Evolutionary conservation across 2,797 vertebrate genomes (phyloP).

Genomic region (Falco columbarius): DNA sequence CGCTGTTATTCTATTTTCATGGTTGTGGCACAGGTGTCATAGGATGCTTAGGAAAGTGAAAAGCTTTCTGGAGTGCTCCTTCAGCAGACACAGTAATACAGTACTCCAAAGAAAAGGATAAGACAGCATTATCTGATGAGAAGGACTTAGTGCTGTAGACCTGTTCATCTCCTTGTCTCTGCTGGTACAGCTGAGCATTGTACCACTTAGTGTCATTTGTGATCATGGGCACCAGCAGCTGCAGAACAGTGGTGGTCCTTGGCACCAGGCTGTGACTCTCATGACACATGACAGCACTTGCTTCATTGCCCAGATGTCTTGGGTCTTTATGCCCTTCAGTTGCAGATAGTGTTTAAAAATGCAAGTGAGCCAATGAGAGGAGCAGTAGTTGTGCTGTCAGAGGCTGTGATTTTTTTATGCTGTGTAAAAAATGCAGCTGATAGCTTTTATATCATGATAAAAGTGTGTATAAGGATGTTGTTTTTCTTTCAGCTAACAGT

Average conservation of each 20-base stretch:
- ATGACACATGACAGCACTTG: constrained; percentile 11
- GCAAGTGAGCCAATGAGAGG: neutral
- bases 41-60: neutral
- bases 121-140: neutral
- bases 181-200: neutral
- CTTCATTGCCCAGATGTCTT: constrained; percentile 38
- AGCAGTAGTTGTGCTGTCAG: neutral
- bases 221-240: neutral
- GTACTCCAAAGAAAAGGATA: neutral
- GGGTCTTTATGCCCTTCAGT: neutral
- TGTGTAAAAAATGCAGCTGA: neutral
- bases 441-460: neutral
- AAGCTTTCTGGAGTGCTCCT: neutral
- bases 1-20: neutral
- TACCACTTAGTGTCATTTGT: constrained; percentile 17
- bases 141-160: neutral
- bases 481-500: neutral
- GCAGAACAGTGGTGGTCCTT: constrained; percentile 20
- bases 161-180: neutral
- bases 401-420: neutral
- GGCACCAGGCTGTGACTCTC: constrained; percentile 17
- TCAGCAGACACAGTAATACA: neutral
- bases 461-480: neutral
- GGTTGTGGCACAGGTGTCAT: neutral
- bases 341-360: constrained; percentile 2